A percentile compares a stretch with the other conserved stretches of the same genome.
Evolutionary conservation across 2,113 vertebrate species (phyloP).

Genomic region (Lagopus muta): DNA sequence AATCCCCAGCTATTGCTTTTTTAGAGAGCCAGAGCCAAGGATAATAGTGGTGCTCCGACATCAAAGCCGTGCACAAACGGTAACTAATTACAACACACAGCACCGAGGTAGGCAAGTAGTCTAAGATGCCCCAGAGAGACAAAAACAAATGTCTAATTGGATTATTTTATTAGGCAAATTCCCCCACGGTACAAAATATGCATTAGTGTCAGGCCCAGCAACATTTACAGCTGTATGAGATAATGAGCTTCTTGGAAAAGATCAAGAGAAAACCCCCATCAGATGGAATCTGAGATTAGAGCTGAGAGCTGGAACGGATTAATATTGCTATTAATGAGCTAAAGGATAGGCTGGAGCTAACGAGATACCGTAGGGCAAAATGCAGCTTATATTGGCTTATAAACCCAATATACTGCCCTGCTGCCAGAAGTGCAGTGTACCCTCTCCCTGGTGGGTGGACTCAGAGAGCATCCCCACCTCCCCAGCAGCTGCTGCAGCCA

Average conservation of each 20-base stretch:
- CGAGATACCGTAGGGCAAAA: not conserved
- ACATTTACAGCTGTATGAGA: constrained; percentile 23
- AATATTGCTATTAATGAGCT: constrained; percentile 30
- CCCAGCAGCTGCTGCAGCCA: not conserved
- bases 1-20: not conserved
- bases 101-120: constrained; percentile 29
- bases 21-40: not conserved
- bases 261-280: constrained; percentile 53
- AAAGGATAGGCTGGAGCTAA: not conserved
- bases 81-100: constrained; percentile 26
- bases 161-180: constrained; percentile 67
- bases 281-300: constrained; percentile 50
- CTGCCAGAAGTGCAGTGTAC: no score
- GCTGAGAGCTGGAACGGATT: constrained; percentile 43
- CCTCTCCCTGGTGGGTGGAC: no score
- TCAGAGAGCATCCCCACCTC: not conserved
- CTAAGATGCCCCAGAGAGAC: constrained; percentile 39
- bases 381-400: not conserved
- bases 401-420: not conserved
- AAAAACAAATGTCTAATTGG: constrained; percentile 64
- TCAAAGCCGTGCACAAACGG: constrained; percentile 28
- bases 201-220: constrained; percentile 27
- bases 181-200: constrained; percentile 28
- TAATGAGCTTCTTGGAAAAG: constrained; percentile 51
- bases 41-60: not conserved